Base-by-base conservation (phyloP, 35 echinoderm and acorn worm genomes). In the Apostichopus parvimensis region DNA sequence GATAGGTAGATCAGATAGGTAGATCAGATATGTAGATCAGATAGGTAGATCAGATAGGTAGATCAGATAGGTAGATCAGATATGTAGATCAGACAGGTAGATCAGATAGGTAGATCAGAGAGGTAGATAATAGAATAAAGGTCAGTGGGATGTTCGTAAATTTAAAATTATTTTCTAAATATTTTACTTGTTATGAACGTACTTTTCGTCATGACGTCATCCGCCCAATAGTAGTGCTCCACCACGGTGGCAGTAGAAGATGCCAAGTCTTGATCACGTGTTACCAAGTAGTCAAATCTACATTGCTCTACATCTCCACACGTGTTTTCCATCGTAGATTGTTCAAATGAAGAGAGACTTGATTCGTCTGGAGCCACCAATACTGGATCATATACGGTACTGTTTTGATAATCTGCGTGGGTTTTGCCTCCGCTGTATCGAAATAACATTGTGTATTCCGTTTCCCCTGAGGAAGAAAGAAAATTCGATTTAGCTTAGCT, bases 241-340 rank as follows among this genome's bases (percentile, higher is more conserved):
- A 62, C 78, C 8, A 10, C 79, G 7, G 54, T 8, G 56, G 77
- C 79, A 34, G 78, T 82, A 34, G 26, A 18, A 45, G 1, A 11
- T 21, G 54, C 90, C 13, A 92, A 26, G 54, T 81, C 78, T 68
- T 62, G 21, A 34, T 81, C 79, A 13, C 79, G 57, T 13, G 90
- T 92, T 54, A 81, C 21, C 25, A 70, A 68, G 45, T 45, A 58
- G 17, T 92, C 90, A 71, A 92, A 92, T 64, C 59, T 15, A 66
- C 90, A 92, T 72, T 92, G 77, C 34, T 57, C 22, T 24, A 70
- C 83, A 18, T 52, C 90, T 13, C 79, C 76, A 83, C 90, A 92
- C 6, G 57, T 73, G 15, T 81, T 73, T 10, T 66, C 90, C 90
- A 92, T 82, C 0, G 18, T n/a, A 54, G 86, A 72, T 4, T 28